phyloP scores from a whole-genome alignment of 2,888 invertebrate species.

The Coenonympha arcania region DNA sequence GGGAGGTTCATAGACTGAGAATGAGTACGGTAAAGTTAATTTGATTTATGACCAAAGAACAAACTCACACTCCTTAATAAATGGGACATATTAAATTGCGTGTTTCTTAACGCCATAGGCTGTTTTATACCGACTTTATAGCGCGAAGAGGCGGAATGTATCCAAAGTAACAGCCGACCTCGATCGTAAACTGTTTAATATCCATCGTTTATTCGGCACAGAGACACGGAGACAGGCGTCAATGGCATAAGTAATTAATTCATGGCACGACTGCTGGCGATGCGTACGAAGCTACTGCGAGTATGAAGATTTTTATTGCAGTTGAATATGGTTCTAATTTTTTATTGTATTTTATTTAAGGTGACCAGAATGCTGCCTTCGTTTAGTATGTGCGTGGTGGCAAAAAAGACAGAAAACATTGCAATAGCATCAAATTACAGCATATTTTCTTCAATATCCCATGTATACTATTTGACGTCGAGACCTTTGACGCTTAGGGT shows the following conservation, averaged over 20 bases:
- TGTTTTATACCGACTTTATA: neutral
- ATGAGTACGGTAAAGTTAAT: no score
- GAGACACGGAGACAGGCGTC: constrained; percentile 5
- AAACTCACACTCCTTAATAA: neutral
- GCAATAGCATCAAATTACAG: no score
- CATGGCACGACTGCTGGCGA: neutral
- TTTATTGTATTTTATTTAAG: neutral
- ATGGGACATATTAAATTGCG: neutral
- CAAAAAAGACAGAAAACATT: no score
- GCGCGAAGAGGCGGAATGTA: neutral
- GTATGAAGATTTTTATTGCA: neutral
- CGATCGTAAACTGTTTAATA: constrained; percentile 5
- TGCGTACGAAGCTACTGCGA: neutral
- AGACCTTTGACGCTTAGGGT: no score
- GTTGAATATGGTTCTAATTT: neutral
- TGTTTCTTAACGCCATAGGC: neutral
- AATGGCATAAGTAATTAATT: constrained; percentile 2
- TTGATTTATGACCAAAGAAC: no score
- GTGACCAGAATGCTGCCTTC: no score
- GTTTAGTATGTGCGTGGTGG: no score
- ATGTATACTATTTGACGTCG: no score
- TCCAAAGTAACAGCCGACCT: constrained; percentile 5
- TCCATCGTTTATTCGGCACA: neutral
- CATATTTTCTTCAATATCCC: no score
- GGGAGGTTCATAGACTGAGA: no score